These are phyloP conservation scores for Papilio aristodemus DNA, from an alignment of 1,140 invertebrate species.

Conservation along the genomic window DNA sequence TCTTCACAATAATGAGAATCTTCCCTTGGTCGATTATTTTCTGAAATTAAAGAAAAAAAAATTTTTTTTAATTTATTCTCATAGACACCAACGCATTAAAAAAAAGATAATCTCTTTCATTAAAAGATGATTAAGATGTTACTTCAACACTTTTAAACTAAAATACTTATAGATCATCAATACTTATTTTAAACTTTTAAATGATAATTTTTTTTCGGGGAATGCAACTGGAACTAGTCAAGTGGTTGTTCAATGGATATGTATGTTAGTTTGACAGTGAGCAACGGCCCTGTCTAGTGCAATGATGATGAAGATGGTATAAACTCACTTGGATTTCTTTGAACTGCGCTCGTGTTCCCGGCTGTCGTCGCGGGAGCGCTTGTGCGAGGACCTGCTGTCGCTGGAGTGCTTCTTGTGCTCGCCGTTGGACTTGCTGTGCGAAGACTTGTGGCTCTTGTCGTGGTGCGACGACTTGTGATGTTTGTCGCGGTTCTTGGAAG, in stretches of 20 bases:
- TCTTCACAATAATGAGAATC: constrained; percentile 40
- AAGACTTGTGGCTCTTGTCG: constrained; percentile 48
- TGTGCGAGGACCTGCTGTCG: constrained; percentile 73
- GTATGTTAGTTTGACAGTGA: not conserved
- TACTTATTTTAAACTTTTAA: too few relatives aligned
- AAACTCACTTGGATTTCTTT: constrained; percentile 84
- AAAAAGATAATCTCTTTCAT: too few relatives aligned
- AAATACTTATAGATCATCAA: too few relatives aligned
- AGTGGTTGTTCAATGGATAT: not conserved
- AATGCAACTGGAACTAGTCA: too few relatives aligned
- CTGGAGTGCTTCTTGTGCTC: constrained; percentile 77
- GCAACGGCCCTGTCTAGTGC: too few relatives aligned
- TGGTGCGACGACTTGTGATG: constrained; percentile 67
- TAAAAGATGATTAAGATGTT: too few relatives aligned
- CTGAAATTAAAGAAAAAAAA: constrained; percentile 62
- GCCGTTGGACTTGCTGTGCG: constrained; percentile 64
- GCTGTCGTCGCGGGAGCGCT: constrained; percentile 87
- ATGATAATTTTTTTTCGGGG: too few relatives aligned
- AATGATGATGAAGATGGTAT: not conserved
- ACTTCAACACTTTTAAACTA: too few relatives aligned
- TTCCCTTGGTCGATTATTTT: constrained; percentile 54
- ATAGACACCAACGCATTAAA: too few relatives aligned
- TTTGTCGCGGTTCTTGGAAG: constrained; percentile 77
- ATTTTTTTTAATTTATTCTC: too few relatives aligned
- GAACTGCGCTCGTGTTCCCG: constrained; percentile 84